A percentile compares a stretch with the other conserved stretches of the same genome.
phyloP scores from a whole-genome alignment of 2,888 invertebrate genomes.

The Lottia gigantea region DNA sequence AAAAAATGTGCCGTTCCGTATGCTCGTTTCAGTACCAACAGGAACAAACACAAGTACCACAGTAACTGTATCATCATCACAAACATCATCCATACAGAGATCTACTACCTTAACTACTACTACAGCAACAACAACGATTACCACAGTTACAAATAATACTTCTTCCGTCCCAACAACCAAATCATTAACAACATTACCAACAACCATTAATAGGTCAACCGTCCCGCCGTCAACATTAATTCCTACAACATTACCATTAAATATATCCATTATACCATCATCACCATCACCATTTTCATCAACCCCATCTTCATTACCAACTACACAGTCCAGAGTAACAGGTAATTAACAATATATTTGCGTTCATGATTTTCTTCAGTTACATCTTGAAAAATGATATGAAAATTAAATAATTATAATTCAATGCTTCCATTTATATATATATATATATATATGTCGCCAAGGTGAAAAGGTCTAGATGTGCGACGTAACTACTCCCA shows the following conservation, averaged over 20 bases:
- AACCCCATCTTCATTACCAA: neutral
- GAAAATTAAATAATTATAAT: too few species aligned
- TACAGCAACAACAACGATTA: neutral
- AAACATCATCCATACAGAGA: neutral
- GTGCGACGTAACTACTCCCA: too few species aligned
- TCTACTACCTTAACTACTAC: neutral
- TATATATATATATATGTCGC: too few species aligned
- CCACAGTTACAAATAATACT: neutral
- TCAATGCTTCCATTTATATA: too few species aligned
- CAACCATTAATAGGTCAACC: neutral
- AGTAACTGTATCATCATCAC: too few species aligned
- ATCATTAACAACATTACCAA: neutral
- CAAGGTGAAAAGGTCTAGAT: too few species aligned
- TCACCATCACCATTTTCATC: neutral
- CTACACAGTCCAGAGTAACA: neutral
- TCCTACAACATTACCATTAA: conserved; percentile 1
- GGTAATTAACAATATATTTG: neutral
- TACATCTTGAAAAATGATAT: neutral
- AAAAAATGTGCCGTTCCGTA: too few species aligned
- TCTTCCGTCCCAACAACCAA: neutral
- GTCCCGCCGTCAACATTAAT: neutral
- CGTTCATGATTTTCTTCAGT: neutral
- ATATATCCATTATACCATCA: neutral
- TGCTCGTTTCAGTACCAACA: too few species aligned
- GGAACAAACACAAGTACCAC: too few species aligned